These are phyloP conservation scores for Propithecus coquereli DNA, from an alignment of 2,113 vertebrate species.

Conservation along the genomic window DNA sequence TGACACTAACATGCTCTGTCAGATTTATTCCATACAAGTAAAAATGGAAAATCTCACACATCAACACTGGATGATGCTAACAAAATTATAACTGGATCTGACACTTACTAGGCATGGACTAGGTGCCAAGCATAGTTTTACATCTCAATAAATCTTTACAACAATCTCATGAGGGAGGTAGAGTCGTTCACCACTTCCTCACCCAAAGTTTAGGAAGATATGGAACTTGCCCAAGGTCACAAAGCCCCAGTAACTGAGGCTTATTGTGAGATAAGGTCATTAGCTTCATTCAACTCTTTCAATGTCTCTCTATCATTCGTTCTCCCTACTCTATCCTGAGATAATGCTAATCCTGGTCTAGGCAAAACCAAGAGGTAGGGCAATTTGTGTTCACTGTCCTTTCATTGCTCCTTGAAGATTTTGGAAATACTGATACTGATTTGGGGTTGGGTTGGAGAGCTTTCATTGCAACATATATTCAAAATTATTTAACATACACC, in stretches of 20 bases:
- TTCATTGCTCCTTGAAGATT: background rate
- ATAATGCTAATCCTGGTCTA: background rate
- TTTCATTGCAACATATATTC: background rate
- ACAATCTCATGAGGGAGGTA: background rate
- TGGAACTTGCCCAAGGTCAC: background rate
- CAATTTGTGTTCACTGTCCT: background rate
- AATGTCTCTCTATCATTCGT: background rate
- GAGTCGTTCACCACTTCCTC: background rate
- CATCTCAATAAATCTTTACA: background rate
- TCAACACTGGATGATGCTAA: background rate
- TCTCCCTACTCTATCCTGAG: background rate
- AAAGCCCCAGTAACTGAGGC: background rate
- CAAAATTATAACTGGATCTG: background rate
- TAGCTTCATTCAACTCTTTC: background rate
- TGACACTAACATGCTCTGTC: background rate
- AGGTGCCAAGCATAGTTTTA: background rate
- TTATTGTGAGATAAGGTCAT: background rate
- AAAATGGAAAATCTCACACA: background rate
- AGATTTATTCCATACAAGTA: background rate
- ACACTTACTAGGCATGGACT: background rate
- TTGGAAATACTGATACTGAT: background rate
- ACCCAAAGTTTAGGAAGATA: background rate
- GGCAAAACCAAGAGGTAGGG: background rate
- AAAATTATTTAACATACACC: background rate
- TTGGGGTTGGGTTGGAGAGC: background rate